These are phyloP conservation scores for Hippocampus barbouri DNA, from an alignment of 2,113 vertebrate species.

Conservation along the genomic window DNA sequence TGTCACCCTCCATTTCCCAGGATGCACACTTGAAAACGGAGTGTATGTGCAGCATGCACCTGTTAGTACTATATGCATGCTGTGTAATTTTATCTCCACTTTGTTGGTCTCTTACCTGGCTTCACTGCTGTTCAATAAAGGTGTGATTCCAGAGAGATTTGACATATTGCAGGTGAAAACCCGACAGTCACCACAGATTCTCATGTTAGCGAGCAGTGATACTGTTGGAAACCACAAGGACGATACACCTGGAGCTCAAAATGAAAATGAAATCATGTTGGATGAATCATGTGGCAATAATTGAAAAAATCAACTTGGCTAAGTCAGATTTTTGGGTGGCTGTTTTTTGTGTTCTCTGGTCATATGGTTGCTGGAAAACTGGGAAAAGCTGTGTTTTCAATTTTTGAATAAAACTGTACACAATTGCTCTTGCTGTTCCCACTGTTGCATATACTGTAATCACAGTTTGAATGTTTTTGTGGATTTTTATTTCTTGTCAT, in stretches of 20 bases:
- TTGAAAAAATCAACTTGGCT: too few relatives aligned
- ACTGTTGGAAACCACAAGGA: neutral
- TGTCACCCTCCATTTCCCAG: constrained; percentile 59
- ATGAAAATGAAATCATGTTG: constrained; percentile 16
- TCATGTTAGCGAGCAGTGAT: neutral
- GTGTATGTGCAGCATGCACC: constrained; percentile 37
- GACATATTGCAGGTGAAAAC: constrained; percentile 58
- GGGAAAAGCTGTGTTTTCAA: too few relatives aligned
- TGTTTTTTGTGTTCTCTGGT: too few relatives aligned
- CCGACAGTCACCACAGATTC: fast-evolving
- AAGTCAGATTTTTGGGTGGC: too few relatives aligned
- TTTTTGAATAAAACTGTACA: too few relatives aligned
- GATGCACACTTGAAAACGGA: constrained; percentile 31
- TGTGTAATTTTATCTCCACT: constrained; percentile 32
- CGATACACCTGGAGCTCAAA: neutral
- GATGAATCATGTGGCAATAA: neutral
- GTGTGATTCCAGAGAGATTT: constrained; percentile 62
- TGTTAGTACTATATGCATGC: constrained; percentile 31
- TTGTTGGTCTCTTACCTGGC: constrained; percentile 61
- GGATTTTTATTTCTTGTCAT: too few relatives aligned
- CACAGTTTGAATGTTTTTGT: too few relatives aligned
- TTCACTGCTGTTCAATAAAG: constrained; percentile 60
- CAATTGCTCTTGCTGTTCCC: too few relatives aligned
- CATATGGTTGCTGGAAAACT: too few relatives aligned
- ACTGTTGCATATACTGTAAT: too few relatives aligned